Evolutionary conservation across 2,888 invertebrate genomes (phyloP), one percentile per base, ranked within the genome.

Genomic region (Pyrocoelia pectoralis): DNA sequence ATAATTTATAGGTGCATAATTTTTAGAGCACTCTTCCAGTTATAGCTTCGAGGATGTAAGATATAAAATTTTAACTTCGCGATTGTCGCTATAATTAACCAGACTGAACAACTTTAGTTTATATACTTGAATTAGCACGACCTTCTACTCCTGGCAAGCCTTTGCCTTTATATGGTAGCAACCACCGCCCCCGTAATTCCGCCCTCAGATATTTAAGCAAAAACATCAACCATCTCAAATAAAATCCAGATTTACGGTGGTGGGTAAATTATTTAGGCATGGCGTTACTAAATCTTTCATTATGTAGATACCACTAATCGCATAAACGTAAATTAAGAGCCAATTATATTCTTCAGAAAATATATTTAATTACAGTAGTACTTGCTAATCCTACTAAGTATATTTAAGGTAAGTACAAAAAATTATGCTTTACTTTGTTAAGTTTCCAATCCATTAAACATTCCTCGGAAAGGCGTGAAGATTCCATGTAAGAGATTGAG

Each of bases 121-220:
- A 61, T 65, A 60, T 61, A 57, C 65, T 55, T 65, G 57, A 54
- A 65, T 61, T 61, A 54, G 61, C 48, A 61, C 67, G 70, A 70
- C 70, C 70, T 70, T 70, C 70, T 66, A 61, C 61, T 62, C 58
- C 9, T 61, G 73, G 74, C 78, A 79, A 79, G 78, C 79, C 79
- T 77, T 79, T 77, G 74, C 67, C 77, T 74, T 67, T 76, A 75
- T 73, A 77, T 72, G 78, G 79, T 68, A 73, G 72, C 73, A 70
- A 76, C 75, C 73, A 72, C 77, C 79, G 75, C 78, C 80, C 78
- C 78, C 79, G 75, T 71, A 67, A 66, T 68, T 70, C 72, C 79
- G 77, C 78, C 79, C 74, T 75, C 76, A 71, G 70, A 64, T 33
- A 61, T 65, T 63, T 67, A n/a, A 61, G 68, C 68, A 63, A 70